A percentile compares a stretch with the other conserved stretches of the same genome.
Evolutionary conservation across 2,888 invertebrate species (phyloP).

Genomic region (Carpatolechia fugitivella): DNA sequence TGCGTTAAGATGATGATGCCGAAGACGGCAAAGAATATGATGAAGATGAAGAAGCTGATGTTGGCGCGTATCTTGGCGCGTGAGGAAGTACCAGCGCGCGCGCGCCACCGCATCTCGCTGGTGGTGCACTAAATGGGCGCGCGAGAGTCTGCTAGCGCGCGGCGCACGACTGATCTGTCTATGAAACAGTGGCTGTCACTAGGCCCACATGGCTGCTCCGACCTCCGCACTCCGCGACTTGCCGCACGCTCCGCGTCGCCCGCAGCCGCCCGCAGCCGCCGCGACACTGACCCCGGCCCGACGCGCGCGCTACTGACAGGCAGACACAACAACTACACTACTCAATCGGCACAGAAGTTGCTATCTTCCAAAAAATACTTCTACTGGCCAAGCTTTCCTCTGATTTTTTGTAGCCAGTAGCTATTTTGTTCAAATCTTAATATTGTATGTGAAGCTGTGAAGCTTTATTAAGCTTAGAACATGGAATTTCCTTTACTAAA

Average conservation of each 20-base stretch:
- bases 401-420: too few species aligned
- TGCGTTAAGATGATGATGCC: conserved; percentile 93
- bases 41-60: conserved; percentile 93
- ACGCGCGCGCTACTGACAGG: conserved; percentile 11
- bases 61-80: conserved; percentile 88
- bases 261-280: conserved; percentile 25
- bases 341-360: conserved; percentile 35
- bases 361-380: conserved; percentile 4
- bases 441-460: too few species aligned
- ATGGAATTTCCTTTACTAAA: too few species aligned
- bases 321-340: conserved; percentile 23
- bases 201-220: not conserved
- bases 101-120: conserved; percentile 70
- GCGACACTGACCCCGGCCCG: conserved; percentile 20
- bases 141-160: conserved; percentile 12
- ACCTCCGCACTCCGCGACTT: conserved; percentile 27
- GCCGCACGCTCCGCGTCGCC: conserved; percentile 41
- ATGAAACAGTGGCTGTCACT: not conserved
- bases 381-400: not conserved
- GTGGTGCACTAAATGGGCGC: conserved; percentile 47
- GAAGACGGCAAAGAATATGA: conserved; percentile 94
- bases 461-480: too few species aligned
- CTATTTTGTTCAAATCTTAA: too few species aligned
- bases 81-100: conserved; percentile 67
- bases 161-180: not conserved